Evolutionary conservation across 1,140 invertebrate species (phyloP).

Genomic region (Bacillus rossius): DNA sequence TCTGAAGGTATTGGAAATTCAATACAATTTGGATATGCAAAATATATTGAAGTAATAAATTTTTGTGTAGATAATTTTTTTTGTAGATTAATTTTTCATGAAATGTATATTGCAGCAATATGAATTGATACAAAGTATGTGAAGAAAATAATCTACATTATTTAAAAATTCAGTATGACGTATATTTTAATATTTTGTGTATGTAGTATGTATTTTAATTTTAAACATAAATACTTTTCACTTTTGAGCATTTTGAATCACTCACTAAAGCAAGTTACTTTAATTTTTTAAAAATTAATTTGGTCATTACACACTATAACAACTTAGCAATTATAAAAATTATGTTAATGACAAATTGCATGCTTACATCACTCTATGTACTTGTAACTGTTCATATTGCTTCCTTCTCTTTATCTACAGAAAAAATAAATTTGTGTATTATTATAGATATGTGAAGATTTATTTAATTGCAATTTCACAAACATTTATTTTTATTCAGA

Average conservation of each 20-base stretch:
- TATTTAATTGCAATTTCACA: too few relatives aligned
- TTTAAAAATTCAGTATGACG: not conserved
- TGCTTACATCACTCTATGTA: slow-evolving; percentile 11
- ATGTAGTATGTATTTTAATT: not conserved
- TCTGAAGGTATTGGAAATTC: not conserved
- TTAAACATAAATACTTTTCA: not conserved
- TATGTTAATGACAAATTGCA: slow-evolving; percentile 8
- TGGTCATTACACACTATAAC: slow-evolving; percentile 1
- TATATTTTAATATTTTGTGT: slow-evolving; percentile 3
- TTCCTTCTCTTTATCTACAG: slow-evolving; percentile 19
- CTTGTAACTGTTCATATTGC: slow-evolving; percentile 20
- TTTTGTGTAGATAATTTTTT: too few relatives aligned
- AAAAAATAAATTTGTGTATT: slow-evolving; percentile 23
- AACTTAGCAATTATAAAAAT: slow-evolving; percentile 2
- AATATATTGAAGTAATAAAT: not conserved
- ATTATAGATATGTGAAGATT: slow-evolving; percentile 6
- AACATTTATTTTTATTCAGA: too few relatives aligned
- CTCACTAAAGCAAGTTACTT: not conserved
- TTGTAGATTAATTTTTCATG: slow-evolving; percentile 16
- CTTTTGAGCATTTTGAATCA: not conserved
- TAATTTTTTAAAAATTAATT: not conserved
- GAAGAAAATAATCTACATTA: not conserved
- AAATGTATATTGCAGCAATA: slow-evolving; percentile 15
- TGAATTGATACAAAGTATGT: slow-evolving; percentile 14
- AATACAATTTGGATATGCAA: too few relatives aligned